phyloP scores from a whole-genome alignment of 2,888 invertebrate genomes.

The Netelia virgata region DNA sequence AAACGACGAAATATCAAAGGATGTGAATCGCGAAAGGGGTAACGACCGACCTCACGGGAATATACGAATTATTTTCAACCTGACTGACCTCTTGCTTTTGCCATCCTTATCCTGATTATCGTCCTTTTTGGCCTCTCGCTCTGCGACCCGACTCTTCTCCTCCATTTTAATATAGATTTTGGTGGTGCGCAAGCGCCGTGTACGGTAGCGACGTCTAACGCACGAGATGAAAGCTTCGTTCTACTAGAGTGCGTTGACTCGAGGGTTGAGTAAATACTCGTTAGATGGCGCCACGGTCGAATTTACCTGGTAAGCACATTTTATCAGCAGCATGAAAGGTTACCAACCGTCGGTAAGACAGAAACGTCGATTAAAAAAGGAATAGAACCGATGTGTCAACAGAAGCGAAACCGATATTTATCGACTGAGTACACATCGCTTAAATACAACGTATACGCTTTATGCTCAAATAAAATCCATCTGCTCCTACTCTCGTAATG shows the following conservation, averaged over 20 bases:
- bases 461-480: neutral
- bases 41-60: neutral
- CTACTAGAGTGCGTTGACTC: neutral
- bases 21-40: neutral
- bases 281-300: neutral
- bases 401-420: neutral
- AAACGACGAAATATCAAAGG: constrained; percentile 36
- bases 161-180: constrained; percentile 85
- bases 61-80: constrained; percentile 21
- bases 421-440: too few species aligned
- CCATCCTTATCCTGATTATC: constrained; percentile 85
- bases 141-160: constrained; percentile 84
- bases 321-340: neutral
- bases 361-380: neutral
- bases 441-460: too few species aligned
- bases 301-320: neutral
- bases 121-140: constrained; percentile 85
- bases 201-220: constrained; percentile 60
- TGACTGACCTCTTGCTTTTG: constrained; percentile 85
- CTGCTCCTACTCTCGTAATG: too few species aligned
- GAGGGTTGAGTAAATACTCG: neutral
- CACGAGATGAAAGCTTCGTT: constrained; percentile 20
- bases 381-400: neutral
- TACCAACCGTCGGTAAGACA: neutral
- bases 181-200: constrained; percentile 65